Evolutionary conservation across 2,888 invertebrate species (phyloP), one percentile per base, ranked within the genome.

Genomic region (Ormyrus labotus): DNA sequence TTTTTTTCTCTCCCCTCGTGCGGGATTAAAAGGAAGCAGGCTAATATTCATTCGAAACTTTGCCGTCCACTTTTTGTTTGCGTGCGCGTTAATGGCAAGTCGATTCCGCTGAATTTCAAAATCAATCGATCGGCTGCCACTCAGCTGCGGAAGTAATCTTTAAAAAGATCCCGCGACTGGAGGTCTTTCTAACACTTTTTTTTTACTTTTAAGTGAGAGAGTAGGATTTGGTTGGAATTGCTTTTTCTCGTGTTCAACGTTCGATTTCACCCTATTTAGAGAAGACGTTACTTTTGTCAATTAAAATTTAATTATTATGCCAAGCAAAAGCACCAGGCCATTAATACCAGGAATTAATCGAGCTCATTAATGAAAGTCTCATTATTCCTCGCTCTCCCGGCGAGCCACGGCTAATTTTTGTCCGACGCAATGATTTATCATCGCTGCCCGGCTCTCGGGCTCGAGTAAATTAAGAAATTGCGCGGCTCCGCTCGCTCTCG

Each of bases 41-140:
- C 34, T 45, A 51, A 60, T 63, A 60, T 78, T 65, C 53, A 78
- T 78, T 71, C 67, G 67, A 78, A 78, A 67, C 51, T 71, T 51
- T 70, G 7, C 58, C 48, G 9, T 11, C 34, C 5, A 5, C 10
- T 61, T 7, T 19, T 1, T 48, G 5, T 60, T 13, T 51, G n/a
- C 1, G 4, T 10, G 10, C 11, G 13, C 65, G 58, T 65, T 70
- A 72, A 72, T 72, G 71, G 61, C 71, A 72, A 78, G 60, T 78
- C 60, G 67, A 78, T 78, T 78, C 8, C 63, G 71, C 19, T 72
- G 60, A 78, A 67, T 71, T 71, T 64, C 61, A 53, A 58, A 60
- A 75, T 67, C 58, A 67, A 67, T 67, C 58, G 60, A 67, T 60
- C 68, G 47, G 8, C 7, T 60, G 34, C 53, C 2, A 53, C 5